These are phyloP conservation scores for Plebejus argus DNA, from an alignment of 2,888 invertebrate species.

Conservation along the genomic window DNA sequence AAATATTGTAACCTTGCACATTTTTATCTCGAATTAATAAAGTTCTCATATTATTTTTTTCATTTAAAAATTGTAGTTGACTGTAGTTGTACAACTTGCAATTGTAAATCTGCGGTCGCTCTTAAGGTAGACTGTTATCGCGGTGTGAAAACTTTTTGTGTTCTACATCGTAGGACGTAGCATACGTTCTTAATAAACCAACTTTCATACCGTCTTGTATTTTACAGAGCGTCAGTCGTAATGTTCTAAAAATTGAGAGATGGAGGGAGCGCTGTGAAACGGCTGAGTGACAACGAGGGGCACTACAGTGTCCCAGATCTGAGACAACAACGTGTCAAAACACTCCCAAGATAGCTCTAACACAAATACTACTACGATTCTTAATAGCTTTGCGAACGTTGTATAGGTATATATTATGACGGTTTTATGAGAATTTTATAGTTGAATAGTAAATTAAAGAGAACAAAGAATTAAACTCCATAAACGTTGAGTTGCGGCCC, in stretches of 20 bases:
- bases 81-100: no score
- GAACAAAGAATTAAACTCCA: background rate
- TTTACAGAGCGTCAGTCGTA: background rate
- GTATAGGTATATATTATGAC: background rate
- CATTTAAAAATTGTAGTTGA: no score
- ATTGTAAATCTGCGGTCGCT: no score
- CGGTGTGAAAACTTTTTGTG: no score
- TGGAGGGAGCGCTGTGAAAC: conserved; percentile 36
- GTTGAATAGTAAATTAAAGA: no score
- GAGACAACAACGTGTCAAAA: conserved; percentile 19
- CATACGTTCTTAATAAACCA: background rate
- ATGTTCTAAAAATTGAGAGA: conserved; percentile 22
- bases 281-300: conserved; percentile 35
- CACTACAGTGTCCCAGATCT: conserved; percentile 33
- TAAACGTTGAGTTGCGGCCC: background rate
- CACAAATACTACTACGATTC: background rate
- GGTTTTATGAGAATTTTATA: background rate
- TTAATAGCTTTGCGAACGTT: background rate
- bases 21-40: no score
- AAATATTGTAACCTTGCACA: no score
- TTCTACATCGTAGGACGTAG: no score
- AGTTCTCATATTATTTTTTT: no score
- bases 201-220: background rate
- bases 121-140: no score
- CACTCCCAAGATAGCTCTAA: background rate